Evolutionary conservation across 2,113 vertebrate species (phyloP).

Genomic region (Scopus umbretta): DNA sequence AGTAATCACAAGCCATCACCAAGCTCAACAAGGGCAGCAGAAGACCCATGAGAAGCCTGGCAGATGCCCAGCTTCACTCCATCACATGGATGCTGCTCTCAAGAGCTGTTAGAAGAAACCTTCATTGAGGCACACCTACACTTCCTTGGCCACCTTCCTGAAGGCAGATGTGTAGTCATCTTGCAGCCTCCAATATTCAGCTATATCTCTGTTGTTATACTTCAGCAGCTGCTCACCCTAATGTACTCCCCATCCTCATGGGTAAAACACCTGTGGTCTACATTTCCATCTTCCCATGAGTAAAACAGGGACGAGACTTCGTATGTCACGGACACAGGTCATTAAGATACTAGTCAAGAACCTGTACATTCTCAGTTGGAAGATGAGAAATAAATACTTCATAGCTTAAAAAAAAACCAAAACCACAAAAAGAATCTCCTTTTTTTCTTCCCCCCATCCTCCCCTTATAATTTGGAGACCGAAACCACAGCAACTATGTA

Average conservation of each 20-base stretch:
- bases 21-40: background rate
- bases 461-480: background rate
- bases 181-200: background rate
- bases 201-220: background rate
- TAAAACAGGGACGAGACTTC: background rate
- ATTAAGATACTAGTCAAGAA: background rate
- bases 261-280: background rate
- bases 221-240: background rate
- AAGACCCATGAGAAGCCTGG: background rate
- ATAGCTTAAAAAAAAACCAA: background rate
- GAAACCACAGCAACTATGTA: background rate
- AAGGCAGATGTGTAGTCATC: background rate
- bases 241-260: background rate
- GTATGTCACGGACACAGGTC: rapidly evolving
- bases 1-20: background rate
- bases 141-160: background rate
- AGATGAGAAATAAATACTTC: background rate
- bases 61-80: background rate
- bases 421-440: background rate
- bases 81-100: background rate
- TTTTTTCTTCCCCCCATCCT: background rate
- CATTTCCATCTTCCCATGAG: background rate
- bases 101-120: background rate
- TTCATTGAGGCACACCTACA: background rate
- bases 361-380: background rate